Base-by-base conservation (phyloP, 1,140 invertebrate genomes). In the Patella vulgata region DNA sequence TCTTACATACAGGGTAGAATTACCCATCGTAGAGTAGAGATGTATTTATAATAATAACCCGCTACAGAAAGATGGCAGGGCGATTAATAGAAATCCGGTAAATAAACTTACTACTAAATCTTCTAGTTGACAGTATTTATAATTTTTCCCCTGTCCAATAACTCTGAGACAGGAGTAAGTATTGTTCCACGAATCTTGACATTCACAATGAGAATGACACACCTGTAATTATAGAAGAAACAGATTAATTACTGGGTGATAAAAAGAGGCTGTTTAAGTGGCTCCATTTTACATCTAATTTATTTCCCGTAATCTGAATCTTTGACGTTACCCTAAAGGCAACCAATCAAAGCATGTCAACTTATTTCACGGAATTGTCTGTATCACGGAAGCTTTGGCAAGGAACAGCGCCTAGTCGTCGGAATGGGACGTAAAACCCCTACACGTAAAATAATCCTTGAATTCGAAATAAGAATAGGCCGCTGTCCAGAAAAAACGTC, bases 141-240 rank as follows among this genome's bases (percentile, higher is more conserved):
- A 87, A 75, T 92, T 88, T 39, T 60, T 25, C 21, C 77, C 68
- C 2, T 77, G 25, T 40, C 87, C 63, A 1, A 83, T 80, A 28
- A 92, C 68, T 59, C 88, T 87, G 4, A 95, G 64, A 77, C 94
- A 96, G 0, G 83, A 84, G 73, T 89, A 96, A 0, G 93, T 94
- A 75, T 96, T 96, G 77, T 96, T 96, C 71, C 63, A 64, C 3
- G 72, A 66, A 53, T 80, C 76, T 47, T 77, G 71, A 65, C 78
- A 80, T 0, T 79, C 76, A 72, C 78, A 80, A 39, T 75, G 59
- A 9, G 31, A 33, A 39, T 69, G 33, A 51, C 75, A 77, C 39
- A 70, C 68, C 75, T 77, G 43, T 19, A 66, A 63, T 42, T 31
- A 11, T 55, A 46, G n/a, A 3, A 51, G 28, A 33, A 59, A 25